Base-by-base conservation (phyloP, 2,888 invertebrate species). In the Aporophyla lueneburgensis region DNA sequence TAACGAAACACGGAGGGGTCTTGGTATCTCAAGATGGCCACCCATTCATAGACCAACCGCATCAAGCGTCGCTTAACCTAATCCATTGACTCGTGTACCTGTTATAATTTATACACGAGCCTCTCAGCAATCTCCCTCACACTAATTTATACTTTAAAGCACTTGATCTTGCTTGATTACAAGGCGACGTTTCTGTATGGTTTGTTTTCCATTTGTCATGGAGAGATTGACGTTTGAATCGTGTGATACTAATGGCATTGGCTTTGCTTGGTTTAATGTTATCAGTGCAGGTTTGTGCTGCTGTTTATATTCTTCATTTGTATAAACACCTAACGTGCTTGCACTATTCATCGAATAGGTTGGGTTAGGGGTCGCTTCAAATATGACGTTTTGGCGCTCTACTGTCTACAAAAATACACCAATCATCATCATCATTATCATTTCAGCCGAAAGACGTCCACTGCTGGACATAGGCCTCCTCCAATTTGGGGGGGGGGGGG, bases 131-230 rank as follows among this genome's bases (percentile, higher is more conserved):
- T n/a, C n/a, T n/a, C n/a, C n/a, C n/a, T n/a, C n/a, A n/a, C n/a
- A n/a, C n/a, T n/a, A n/a, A n/a, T n/a, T n/a, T n/a, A n/a, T n/a
- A n/a, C n/a, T n/a, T n/a, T n/a, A n/a, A 71, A 61, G 46, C 4
- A 61, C 53, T 54, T 76, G 53, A 76, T 74, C 33, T 62, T 76
- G 33, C 65, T 40, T 63, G 76, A 74, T 74, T 74, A 49, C 33
- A 74, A 62, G 46, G 46, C 40, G 46, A 56, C 21, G 9, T 49
- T 65, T 76, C 12, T 56, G 5, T 27, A 76, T 49, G 53, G 66
- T 61, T 53, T 53, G 53, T 75, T 76, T 76, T 27, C 54, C 21
- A 75, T 76, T 75, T 16, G 65, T 56, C 74, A 76, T 65, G 65
- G 56, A 76, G 40, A 40, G 76, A 65, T 75, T 65, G 49, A 56